A percentile compares a stretch with the other conserved stretches of the same genome.
Conservation (phyloP, 2,797 vertebrate species). For the Buceros bicornis region DNA sequence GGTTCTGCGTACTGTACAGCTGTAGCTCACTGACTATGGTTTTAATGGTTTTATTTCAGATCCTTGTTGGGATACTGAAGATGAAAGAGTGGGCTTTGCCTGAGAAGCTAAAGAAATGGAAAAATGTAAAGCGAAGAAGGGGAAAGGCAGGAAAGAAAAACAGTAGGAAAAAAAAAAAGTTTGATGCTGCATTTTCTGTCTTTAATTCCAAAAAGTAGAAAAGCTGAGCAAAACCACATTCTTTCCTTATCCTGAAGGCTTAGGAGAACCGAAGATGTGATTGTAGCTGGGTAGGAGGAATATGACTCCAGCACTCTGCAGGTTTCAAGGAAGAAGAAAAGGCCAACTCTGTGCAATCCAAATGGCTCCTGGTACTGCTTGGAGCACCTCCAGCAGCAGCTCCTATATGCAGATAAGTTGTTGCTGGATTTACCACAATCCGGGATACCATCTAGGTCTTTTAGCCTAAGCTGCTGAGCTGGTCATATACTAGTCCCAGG, state of each 20-base stretch:
- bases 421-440: neutral
- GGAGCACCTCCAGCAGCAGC: neutral
- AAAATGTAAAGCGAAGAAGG: neutral
- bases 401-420: neutral
- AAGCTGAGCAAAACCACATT: neutral
- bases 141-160: neutral
- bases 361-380: neutral
- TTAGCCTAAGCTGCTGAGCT: neutral
- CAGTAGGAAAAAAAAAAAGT: neutral
- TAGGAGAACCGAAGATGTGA: neutral
- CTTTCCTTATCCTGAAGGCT: neutral
- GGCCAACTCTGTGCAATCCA: accelerated
- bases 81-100: neutral
- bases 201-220: neutral
- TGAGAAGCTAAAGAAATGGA: neutral
- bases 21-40: neutral
- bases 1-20: neutral
- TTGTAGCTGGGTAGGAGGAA: neutral
- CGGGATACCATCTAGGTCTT: neutral
- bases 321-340: neutral
- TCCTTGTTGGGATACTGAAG: neutral
- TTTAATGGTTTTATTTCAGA: neutral
- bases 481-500: neutral
- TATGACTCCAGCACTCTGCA: neutral
- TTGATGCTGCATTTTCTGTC: neutral